Base-by-base conservation (phyloP, 2,797 vertebrate species). In the Chelonia mydas region DNA sequence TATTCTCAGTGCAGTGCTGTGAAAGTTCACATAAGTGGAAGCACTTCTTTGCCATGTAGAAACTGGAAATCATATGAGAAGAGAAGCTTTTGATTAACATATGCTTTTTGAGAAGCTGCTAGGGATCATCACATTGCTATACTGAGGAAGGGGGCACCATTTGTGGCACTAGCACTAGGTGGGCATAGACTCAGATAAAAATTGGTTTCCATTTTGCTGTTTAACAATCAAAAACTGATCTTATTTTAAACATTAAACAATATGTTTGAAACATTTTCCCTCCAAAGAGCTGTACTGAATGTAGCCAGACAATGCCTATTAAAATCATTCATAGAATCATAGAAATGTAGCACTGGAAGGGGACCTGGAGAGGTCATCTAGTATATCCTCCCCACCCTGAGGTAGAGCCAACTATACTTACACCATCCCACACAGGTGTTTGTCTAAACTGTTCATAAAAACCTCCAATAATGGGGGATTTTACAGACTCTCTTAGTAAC, bases 1-100 rank as follows among this genome's bases (percentile, higher is more conserved):
- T 92, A 85, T 83, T 51, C 65, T 92, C 51, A 21, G 31, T 3
- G 55, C 1, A 0, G 37, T 55, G 25, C 77, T 77, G 16, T 74
- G 86, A 81, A 87, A 83, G 23, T 25, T 86, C 54, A 16, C 51
- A 47, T 87, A 21, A 83, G 81, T 13, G 76, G 61, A 87, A 94
- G 91, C 74, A 81, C 28, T 89, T 90, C 82, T 94, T 81, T 84
- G 53, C 61, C 45, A 4, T 83, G 59, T 31, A 83, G 83, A 94
- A 86, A 28, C 57, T 82, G 28, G 83, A 51, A 0, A 0, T 80
- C 74, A 25, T 87, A 81, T 86, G 72, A 83, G 77, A 77, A 93
- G 82, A 90, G 78, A 92, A 90, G 72, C n/a, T 96, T 97, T 95
- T 94, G 92, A 84, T 94, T 94, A 90, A 90, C 85, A 33, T 76